Evolutionary conservation across 2,888 invertebrate genomes (phyloP), one percentile per base, ranked within the genome.

Genomic region (Lymantria dispar): DNA sequence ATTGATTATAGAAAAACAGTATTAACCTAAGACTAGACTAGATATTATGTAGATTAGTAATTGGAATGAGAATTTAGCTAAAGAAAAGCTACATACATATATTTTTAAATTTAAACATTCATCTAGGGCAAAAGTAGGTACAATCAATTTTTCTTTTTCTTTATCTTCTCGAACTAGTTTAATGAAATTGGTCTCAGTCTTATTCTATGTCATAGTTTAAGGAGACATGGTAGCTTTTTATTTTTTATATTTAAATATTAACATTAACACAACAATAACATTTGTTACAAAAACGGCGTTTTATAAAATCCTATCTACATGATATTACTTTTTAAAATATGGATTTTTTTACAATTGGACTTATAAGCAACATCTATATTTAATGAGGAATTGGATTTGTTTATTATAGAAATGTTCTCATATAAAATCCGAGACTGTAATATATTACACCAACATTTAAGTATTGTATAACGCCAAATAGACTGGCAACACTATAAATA

Each of bases 171-270:
- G 50, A 57, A 45, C 56, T 52, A 60, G 48, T 61, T n/a, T 57
- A 64, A 77, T 77, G 79, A 80, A 79, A 79, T 84, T 85, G 84
- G 80, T 83, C 80, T 85, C 85, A 85, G 85, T 85, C 84, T 85
- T 85, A 83, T 76, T 45, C 80, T 85, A 81, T 76, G 55, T 53
- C 50, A 56, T 52, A 51, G 41, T 49, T 47, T 50, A 42, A 10
- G 42, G 42, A 40, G 14, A 40, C 40, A 40, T 13, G 40, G 1
- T 14, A 0, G 40, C 38, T 14, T 40, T 40, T 14, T 50, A 49
- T 29, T 48, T 48, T n/a, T 47, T 48, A 37, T 46, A 54, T 50
- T 58, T 58, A 58, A 59, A 59, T 56, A 62, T 62, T 52, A 64
- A 62, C 63, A 64, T 66, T 54, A 69, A 69, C 51, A 62, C 58